A percentile compares a stretch with the other conserved stretches of the same genome.
phyloP scores from a whole-genome alignment of 1,140 invertebrate species.

The Drosophila nasuta region DNA sequence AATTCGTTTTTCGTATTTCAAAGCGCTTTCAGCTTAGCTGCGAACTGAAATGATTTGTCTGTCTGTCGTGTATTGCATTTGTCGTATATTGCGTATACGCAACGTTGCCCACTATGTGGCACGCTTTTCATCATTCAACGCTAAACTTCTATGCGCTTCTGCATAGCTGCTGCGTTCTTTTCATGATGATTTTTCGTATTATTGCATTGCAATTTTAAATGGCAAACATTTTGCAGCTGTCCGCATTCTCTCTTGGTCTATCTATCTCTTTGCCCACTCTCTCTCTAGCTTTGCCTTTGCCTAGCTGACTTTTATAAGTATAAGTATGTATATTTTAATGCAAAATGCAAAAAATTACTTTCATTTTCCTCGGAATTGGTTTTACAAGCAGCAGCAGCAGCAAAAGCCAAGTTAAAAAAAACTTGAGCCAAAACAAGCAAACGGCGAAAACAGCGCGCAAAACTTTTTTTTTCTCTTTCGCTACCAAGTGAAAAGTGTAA shows the following conservation, averaged over 20 bases:
- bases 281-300: background rate
- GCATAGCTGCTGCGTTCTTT: conserved; percentile 54
- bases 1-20: background rate
- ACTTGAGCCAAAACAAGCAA: conserved; percentile 63
- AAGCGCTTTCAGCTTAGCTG: conserved; percentile 10
- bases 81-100: conserved; percentile 54
- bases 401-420: conserved; percentile 56
- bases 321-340: conserved; percentile 73
- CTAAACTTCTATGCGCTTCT: conserved; percentile 12
- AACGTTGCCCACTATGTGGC: conserved; percentile 32
- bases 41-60: background rate
- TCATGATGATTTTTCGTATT: conserved; percentile 79
- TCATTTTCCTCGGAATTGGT: conserved; percentile 80
- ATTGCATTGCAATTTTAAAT: conserved; percentile 79
- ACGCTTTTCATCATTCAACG: conserved; percentile 27
- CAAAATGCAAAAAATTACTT: conserved; percentile 80
- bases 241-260: conserved; percentile 19
- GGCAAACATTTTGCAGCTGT: conserved; percentile 76
- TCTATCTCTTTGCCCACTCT: background rate
- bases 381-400: conserved; percentile 65
- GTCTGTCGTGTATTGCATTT: background rate
- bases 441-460: conserved; percentile 49
- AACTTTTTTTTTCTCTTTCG: conserved; percentile 49
- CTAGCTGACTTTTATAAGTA: conserved; percentile 60
- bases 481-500: conserved; percentile 71